Conservation (phyloP, 2,797 vertebrate genomes). For the Tolypeutes matacus region DNA sequence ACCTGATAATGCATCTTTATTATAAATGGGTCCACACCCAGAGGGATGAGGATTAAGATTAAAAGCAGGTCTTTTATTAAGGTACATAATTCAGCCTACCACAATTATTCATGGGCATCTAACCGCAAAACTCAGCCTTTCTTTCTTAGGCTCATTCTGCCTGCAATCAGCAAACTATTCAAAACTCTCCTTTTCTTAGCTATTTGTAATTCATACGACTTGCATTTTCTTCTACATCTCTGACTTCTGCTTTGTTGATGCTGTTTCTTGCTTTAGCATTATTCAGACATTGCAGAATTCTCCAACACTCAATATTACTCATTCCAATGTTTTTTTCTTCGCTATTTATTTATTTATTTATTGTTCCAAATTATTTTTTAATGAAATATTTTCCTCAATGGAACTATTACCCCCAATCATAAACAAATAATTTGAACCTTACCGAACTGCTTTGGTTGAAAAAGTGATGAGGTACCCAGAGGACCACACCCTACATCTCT, state of each 20-base stretch:
- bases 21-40: too few relatives aligned
- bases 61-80: too few relatives aligned
- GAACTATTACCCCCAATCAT: not conserved
- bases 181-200: not conserved
- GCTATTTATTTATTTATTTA: too few relatives aligned
- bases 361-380: not conserved
- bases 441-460: not conserved
- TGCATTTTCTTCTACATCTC: not conserved
- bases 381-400: not conserved
- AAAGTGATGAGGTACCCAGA: not conserved
- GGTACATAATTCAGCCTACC: too few relatives aligned
- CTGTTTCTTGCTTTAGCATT: not conserved
- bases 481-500: not conserved
- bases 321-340: not conserved
- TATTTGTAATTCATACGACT: not conserved
- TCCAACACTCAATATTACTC: not conserved
- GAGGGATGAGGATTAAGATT: too few relatives aligned
- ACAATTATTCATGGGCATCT: not conserved
- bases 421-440: not conserved
- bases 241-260: not conserved
- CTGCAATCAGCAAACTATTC: not conserved
- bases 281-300: not conserved
- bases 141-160: not conserved
- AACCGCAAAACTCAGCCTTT: not conserved
- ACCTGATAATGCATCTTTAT: too few relatives aligned